These are phyloP conservation scores for Dasypolia templi DNA, from an alignment of 2,888 invertebrate species.

Conservation along the genomic window DNA sequence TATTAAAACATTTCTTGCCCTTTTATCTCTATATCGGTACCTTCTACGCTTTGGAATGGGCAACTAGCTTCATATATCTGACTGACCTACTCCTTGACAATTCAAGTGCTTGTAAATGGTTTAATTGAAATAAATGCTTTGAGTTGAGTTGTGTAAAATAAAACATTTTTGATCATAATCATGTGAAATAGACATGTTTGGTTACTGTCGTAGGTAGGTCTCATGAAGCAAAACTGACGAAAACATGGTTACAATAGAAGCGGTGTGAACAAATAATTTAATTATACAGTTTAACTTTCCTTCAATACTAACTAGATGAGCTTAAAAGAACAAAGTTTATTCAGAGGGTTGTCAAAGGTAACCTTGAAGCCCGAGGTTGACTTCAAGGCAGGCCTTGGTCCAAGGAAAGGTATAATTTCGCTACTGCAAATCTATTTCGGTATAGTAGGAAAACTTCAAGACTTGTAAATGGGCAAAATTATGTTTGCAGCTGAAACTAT, in stretches of 20 bases:
- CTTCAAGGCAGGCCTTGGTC: constrained; percentile 42
- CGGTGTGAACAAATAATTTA: background rate
- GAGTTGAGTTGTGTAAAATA: too few relatives aligned
- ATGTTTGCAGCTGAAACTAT: constrained; percentile 33
- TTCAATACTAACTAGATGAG: constrained; percentile 13
- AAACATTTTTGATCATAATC: too few relatives aligned
- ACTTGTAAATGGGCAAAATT: constrained; percentile 33
- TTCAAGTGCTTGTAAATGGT: too few relatives aligned
- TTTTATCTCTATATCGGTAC: too few relatives aligned
- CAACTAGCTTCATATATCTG: too few relatives aligned
- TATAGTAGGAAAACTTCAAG: constrained; percentile 16
- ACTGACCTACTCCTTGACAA: too few relatives aligned
- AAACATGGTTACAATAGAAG: background rate
- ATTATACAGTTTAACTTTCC: background rate
- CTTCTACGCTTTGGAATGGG: too few relatives aligned
- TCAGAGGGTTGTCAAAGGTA: constrained; percentile 26
- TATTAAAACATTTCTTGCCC: too few relatives aligned
- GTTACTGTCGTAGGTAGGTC: too few relatives aligned
- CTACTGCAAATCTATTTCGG: constrained; percentile 45
- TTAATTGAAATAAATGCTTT: too few relatives aligned
- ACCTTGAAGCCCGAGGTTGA: constrained; percentile 35
- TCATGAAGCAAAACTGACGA: too few relatives aligned
- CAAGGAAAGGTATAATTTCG: constrained; percentile 39
- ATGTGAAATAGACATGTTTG: too few relatives aligned
- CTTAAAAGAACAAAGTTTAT: constrained; percentile 12